phyloP scores from a whole-genome alignment of 2,113 vertebrate genomes.

The Bubo scandiacus region DNA sequence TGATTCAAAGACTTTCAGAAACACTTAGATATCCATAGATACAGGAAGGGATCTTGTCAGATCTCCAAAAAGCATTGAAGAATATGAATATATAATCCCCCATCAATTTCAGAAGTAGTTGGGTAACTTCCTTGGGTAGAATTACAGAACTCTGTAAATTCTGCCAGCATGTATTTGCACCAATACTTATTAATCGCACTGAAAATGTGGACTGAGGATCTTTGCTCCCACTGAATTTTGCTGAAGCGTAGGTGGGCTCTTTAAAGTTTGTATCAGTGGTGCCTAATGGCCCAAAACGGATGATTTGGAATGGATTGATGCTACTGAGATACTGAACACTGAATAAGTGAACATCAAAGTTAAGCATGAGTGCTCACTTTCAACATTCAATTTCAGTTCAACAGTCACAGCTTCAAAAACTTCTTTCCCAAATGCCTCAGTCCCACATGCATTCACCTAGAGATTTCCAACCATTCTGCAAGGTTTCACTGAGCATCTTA shows the following conservation, averaged over 20 bases:
- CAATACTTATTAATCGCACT: neutral
- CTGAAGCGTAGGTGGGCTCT: neutral
- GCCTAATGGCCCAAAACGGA: neutral
- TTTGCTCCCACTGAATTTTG: neutral
- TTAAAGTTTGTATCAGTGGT: neutral
- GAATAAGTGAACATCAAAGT: neutral
- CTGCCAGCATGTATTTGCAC: neutral
- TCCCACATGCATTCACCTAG: neutral
- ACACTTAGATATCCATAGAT: neutral
- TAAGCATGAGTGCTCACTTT: neutral
- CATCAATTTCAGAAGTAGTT: neutral
- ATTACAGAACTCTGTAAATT: neutral
- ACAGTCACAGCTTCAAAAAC: neutral
- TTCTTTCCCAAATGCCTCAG: neutral
- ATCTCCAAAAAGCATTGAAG: neutral
- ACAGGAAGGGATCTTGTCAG: neutral
- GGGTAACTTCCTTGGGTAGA: neutral
- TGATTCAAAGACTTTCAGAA: neutral
- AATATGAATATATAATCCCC: fast-evolving
- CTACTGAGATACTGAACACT: neutral
- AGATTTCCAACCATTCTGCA: neutral
- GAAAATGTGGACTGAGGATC: neutral
- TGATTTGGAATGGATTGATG: neutral
- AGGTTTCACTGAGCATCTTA: neutral
- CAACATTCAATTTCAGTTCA: neutral